Conservation (phyloP, 2,797 vertebrate species). For the Myiotriccus ornatus region DNA sequence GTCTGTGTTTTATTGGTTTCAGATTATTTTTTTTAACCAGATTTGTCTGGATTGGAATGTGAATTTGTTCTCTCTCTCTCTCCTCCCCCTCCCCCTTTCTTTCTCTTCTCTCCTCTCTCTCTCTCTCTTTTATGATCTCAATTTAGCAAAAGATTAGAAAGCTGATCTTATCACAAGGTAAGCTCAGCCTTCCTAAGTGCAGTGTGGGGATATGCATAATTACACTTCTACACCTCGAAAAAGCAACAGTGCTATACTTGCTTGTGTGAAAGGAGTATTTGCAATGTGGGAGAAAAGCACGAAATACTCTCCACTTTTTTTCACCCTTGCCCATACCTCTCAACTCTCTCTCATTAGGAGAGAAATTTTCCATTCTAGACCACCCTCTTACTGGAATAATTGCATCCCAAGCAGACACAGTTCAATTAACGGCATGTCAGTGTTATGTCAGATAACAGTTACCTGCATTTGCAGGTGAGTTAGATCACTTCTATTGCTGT, state of each 20-base stretch:
- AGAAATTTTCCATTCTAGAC: not conserved
- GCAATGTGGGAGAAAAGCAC: constrained; percentile 26
- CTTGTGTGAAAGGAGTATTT: constrained; percentile 65
- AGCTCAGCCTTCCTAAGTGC: constrained; percentile 81
- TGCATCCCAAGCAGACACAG: not conserved
- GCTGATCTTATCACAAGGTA: constrained; percentile 85
- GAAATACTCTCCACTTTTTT: constrained; percentile 61
- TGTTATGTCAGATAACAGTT: constrained; percentile 14
- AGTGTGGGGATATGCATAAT: constrained; percentile 71
- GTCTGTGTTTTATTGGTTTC: constrained; percentile 74
- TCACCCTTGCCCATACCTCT: constrained; percentile 75
- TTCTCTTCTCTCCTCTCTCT: constrained; percentile 63
- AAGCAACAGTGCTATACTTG: constrained; percentile 60
- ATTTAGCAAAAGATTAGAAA: constrained; percentile 86
- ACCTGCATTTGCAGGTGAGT: constrained; percentile 25
- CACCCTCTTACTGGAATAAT: not conserved
- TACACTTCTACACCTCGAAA: constrained; percentile 52
- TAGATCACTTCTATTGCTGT: not conserved
- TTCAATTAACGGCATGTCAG: not conserved
- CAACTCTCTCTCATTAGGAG: constrained; percentile 55
- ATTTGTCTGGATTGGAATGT: constrained; percentile 84
- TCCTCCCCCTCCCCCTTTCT: constrained; percentile 40
- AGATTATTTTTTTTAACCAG: constrained; percentile 50
- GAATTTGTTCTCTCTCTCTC: constrained; percentile 79
- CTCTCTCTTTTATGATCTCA: constrained; percentile 80